phyloP scores from a whole-genome alignment of 2,113 vertebrate species.

The Anoura caudifer region DNA sequence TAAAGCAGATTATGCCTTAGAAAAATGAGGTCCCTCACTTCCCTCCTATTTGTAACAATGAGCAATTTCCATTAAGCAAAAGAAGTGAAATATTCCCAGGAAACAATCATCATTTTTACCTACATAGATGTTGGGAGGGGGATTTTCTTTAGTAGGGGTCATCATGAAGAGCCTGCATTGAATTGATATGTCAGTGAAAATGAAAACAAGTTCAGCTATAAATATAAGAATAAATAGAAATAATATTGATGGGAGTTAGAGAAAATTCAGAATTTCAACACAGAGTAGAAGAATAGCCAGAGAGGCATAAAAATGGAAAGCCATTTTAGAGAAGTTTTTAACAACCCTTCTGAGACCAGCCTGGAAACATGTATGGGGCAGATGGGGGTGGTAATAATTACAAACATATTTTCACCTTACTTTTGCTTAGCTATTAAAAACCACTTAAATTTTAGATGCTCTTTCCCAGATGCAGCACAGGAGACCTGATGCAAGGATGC shows the following conservation, averaged over 20 bases:
- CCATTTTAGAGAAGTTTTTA: not conserved
- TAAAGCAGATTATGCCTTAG: not conserved
- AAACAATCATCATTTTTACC: not conserved
- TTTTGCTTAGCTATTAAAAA: slow-evolving; percentile 10
- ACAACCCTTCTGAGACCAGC: not conserved
- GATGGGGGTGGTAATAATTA: not conserved
- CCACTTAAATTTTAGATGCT: not conserved
- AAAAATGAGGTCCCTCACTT: not conserved
- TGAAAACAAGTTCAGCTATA: not conserved
- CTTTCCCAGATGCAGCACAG: not conserved
- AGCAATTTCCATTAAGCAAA: not conserved
- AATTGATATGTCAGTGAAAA: not conserved
- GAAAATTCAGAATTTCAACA: not conserved
- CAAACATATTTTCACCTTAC: slow-evolving; percentile 24
- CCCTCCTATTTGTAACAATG: not conserved
- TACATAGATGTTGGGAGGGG: not conserved
- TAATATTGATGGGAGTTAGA: not conserved
- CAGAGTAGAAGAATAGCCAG: not conserved
- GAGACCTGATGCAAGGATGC: not conserved
- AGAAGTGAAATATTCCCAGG: not conserved
- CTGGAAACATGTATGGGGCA: not conserved
- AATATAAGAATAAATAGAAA: not conserved
- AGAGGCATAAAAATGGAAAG: not conserved
- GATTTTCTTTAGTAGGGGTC: not conserved
- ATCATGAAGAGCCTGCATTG: not conserved